These are phyloP conservation scores for Anastrepha obliqua DNA, from an alignment of 1,140 invertebrate species.

Conservation along the genomic window DNA sequence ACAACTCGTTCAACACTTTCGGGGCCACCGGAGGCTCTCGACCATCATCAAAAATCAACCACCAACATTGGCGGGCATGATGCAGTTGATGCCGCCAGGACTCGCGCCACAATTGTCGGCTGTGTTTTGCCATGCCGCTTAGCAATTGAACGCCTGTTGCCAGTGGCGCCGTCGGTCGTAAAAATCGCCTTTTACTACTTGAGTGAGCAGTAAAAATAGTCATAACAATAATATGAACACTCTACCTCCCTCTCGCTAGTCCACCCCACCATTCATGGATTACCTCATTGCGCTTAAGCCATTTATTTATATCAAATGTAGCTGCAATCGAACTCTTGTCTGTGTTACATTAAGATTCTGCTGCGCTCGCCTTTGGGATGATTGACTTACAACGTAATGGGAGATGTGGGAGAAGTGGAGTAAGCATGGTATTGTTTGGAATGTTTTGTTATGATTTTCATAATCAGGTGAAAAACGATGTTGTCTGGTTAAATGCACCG, in stretches of 20 bases:
- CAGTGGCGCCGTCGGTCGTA: slow-evolving; percentile 9
- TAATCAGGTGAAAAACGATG: slow-evolving; percentile 1
- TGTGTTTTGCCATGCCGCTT: neutral
- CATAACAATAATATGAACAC: slow-evolving; percentile 13
- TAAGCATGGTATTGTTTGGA: neutral
- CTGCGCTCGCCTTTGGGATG: neutral
- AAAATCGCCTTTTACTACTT: slow-evolving; percentile 41
- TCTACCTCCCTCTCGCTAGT: neutral
- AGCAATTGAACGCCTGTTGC: slow-evolving; percentile 1
- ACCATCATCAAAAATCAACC: slow-evolving; percentile 38
- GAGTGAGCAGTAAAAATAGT: slow-evolving; percentile 15
- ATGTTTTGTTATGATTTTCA: slow-evolving; percentile 17
- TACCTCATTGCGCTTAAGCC: neutral
- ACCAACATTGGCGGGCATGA: neutral
- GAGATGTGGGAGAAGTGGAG: neutral
- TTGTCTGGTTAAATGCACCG: neutral
- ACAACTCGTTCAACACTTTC: slow-evolving; percentile 43
- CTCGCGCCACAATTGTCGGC: neutral
- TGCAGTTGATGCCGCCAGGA: neutral
- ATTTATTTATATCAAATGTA: slow-evolving; percentile 6
- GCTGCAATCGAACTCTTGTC: slow-evolving; percentile 23
- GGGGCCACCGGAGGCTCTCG: slow-evolving; percentile 29
- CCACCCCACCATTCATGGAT: neutral
- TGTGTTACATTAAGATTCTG: neutral
- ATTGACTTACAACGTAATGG: neutral